Percentiles rank a stretch among this genome's conserved stretches.
Evolutionary conservation across 1,140 invertebrate species (phyloP).

Genomic region (Pissodes strobi): DNA sequence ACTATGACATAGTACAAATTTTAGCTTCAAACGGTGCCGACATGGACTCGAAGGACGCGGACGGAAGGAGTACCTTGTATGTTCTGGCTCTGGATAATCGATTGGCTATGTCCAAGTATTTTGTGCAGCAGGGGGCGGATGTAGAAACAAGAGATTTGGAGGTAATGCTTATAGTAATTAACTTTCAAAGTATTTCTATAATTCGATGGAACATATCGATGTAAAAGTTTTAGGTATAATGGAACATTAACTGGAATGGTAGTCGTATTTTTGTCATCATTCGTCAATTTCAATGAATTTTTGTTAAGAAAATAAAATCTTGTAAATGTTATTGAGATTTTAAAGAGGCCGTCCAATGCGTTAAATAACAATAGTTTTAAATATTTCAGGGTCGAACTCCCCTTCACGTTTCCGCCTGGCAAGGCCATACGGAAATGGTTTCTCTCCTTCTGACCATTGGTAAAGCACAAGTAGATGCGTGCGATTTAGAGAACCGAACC

Average conservation of each 20-base stretch:
- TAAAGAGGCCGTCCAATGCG: too few relatives aligned
- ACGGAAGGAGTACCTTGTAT: constrained; percentile 89
- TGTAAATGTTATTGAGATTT: too few relatives aligned
- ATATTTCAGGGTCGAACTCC: constrained; percentile 75
- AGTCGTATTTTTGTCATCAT: too few relatives aligned
- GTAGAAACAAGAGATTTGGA: constrained; percentile 88
- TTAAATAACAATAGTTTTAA: too few relatives aligned
- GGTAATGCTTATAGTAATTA: too few relatives aligned
- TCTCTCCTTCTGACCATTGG: constrained; percentile 76
- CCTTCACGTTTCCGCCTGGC: constrained; percentile 92
- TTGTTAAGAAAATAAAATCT: too few relatives aligned
- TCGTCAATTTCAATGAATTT: too few relatives aligned
- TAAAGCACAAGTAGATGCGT: constrained; percentile 82
- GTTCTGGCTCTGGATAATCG: constrained; percentile 90
- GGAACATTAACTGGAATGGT: too few relatives aligned
- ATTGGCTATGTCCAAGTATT: constrained; percentile 79
- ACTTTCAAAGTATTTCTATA: too few relatives aligned
- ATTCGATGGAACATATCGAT: too few relatives aligned
- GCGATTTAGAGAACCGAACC: constrained; percentile 87
- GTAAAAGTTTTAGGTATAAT: too few relatives aligned
- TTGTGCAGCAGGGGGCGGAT: constrained; percentile 79
- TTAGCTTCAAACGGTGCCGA: constrained; percentile 79
- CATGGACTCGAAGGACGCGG: constrained; percentile 87
- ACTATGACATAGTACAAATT: constrained; percentile 79
- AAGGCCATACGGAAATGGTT: constrained; percentile 92